Evolutionary conservation across 2,888 invertebrate genomes (phyloP).

Genomic region (Himalopsyche tibetana): DNA sequence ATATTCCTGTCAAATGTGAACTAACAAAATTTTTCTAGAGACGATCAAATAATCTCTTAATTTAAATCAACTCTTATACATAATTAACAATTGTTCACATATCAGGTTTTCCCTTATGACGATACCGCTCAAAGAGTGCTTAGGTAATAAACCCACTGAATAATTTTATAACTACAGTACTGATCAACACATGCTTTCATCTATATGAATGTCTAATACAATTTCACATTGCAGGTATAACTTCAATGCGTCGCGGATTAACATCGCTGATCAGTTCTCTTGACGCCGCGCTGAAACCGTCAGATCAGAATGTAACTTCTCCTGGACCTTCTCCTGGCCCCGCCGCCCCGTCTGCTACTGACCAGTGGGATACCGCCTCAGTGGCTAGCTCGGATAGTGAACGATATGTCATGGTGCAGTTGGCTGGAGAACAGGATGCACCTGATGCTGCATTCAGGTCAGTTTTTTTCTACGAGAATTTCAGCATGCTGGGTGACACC

Average conservation of each 20-base stretch:
- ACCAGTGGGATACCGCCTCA: constrained; percentile 76
- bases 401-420: constrained; percentile 86
- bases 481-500: too few relatives aligned
- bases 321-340: constrained; percentile 51
- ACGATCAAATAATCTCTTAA: too few relatives aligned
- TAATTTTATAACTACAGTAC: too few relatives aligned
- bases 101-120: too few relatives aligned
- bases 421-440: constrained; percentile 81
- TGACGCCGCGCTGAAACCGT: constrained; percentile 87
- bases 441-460: constrained; percentile 84
- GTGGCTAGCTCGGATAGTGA: constrained; percentile 93
- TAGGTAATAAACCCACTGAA: too few relatives aligned
- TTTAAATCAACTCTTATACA: too few relatives aligned
- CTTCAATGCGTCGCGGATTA: constrained; percentile 90
- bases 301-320: constrained; percentile 83
- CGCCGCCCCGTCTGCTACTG: constrained; percentile 51
- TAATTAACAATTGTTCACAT: too few relatives aligned
- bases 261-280: constrained; percentile 89
- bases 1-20: too few relatives aligned
- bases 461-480: not conserved
- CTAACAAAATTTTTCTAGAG: too few relatives aligned
- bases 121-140: too few relatives aligned
- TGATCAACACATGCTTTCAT: not conserved
- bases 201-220: not conserved
- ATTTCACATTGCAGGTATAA: constrained; percentile 75